phyloP scores from a whole-genome alignment of 2,888 invertebrate genomes.

The Hymenopus coronatus region DNA sequence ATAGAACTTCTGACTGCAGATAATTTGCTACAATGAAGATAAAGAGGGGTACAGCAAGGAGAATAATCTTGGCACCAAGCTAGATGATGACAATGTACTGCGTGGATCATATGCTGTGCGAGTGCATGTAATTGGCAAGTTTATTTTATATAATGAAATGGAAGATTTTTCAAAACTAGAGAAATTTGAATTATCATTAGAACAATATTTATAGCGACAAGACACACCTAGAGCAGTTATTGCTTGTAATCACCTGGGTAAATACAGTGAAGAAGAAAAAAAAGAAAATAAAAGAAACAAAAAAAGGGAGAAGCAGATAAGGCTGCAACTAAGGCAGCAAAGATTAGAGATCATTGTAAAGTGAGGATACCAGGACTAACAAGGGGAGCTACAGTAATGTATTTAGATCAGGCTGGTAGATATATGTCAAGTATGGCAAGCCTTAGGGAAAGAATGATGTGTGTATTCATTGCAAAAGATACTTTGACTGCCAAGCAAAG shows the following conservation, averaged over 20 bases:
- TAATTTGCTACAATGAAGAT: too few species aligned
- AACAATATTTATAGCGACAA: too few species aligned
- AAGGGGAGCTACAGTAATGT: conserved; percentile 81
- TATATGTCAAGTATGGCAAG: conserved; percentile 95
- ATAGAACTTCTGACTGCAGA: too few species aligned
- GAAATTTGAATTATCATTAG: too few species aligned
- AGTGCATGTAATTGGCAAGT: too few species aligned
- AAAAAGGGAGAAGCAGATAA: conserved; percentile 62
- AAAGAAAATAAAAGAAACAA: too few species aligned
- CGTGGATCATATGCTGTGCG: too few species aligned
- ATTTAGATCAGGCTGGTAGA: conserved; percentile 83
- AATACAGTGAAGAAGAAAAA: conserved; percentile 81
- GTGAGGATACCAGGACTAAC: conserved; percentile 68
- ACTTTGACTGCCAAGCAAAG: conserved; percentile 86
- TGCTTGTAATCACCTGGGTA: conserved; percentile 80
- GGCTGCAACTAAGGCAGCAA: conserved; percentile 61
- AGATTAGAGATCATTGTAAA: conserved; percentile 80
- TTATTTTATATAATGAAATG: too few species aligned
- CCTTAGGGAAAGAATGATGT: conserved; percentile 96
- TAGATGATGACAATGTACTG: too few species aligned
- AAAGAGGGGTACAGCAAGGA: too few species aligned
- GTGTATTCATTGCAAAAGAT: conserved; percentile 78
- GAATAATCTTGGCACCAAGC: too few species aligned
- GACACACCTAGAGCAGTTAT: conserved; percentile 84
- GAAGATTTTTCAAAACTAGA: too few species aligned